A percentile compares a stretch with the other conserved stretches of the same genome.
phyloP scores from a whole-genome alignment of 2,888 invertebrate species.

The Pterostichus madidus region DNA sequence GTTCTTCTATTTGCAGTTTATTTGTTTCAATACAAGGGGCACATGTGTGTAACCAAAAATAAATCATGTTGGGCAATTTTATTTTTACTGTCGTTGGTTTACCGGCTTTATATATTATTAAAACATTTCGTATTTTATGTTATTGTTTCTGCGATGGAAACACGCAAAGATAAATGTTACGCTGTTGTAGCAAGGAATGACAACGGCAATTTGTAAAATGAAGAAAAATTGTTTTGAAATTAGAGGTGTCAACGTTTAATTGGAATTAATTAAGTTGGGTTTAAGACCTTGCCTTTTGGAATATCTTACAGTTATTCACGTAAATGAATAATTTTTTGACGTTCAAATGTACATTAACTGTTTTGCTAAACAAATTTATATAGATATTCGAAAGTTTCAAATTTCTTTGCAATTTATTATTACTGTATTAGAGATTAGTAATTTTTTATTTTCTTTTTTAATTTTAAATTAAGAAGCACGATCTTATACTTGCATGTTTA shows the following conservation, averaged over 20 bases:
- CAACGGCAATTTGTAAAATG: background rate
- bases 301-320: no score
- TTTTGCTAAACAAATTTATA: background rate
- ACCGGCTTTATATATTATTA: conserved; percentile 52
- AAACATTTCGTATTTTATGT: conserved; percentile 57
- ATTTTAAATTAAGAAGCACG: background rate
- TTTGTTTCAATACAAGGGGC: conserved; percentile 34
- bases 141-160: conserved; percentile 14
- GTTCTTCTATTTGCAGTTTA: conserved; percentile 46
- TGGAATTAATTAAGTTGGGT: conserved; percentile 4
- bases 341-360: background rate
- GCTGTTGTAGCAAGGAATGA: background rate
- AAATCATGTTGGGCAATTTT: conserved; percentile 35
- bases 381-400: background rate
- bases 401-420: background rate
- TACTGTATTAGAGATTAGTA: background rate
- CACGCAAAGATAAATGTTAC: background rate
- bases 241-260: conserved; percentile 5
- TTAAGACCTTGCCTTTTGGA: no score
- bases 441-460: no score
- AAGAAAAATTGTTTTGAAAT: background rate
- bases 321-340: background rate
- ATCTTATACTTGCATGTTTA: background rate
- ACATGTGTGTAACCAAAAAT: conserved; percentile 28
- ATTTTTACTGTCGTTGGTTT: conserved; percentile 19